phyloP scores from a whole-genome alignment of 2,797 vertebrate species.

The Halcyon smyrnensis region DNA sequence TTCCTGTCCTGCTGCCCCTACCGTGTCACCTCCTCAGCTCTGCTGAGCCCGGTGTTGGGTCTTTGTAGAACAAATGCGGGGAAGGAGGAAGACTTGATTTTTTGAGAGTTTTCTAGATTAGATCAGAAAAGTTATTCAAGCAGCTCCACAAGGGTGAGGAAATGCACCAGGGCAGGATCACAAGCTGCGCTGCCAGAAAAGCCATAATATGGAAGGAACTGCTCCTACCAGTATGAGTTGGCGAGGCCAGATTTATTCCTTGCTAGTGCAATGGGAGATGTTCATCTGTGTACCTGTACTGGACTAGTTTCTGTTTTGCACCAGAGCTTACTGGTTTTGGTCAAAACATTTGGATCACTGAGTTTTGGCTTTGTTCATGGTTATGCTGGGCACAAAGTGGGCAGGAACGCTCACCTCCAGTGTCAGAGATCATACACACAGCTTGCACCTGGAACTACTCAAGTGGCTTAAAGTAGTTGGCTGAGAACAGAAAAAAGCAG shows the following conservation, averaged over 20 bases:
- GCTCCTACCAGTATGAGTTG: background rate
- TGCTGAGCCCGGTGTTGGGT: background rate
- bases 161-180: fast-evolving
- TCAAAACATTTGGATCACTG: fast-evolving
- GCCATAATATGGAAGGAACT: background rate
- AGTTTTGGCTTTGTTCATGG: background rate
- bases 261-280: fast-evolving
- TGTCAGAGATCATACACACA: background rate
- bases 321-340: background rate
- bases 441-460: background rate
- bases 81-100: background rate
- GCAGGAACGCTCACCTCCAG: background rate
- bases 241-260: background rate
- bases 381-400: background rate
- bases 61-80: background rate
- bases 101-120: background rate
- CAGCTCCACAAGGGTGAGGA: background rate
- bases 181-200: background rate
- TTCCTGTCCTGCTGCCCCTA: background rate
- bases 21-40: background rate
- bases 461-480: background rate
- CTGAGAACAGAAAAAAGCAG: background rate
- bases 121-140: background rate
- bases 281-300: background rate
- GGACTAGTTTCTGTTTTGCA: background rate